Base-by-base conservation (phyloP, 2,113 vertebrate genomes). In the Aegypius monachus region DNA sequence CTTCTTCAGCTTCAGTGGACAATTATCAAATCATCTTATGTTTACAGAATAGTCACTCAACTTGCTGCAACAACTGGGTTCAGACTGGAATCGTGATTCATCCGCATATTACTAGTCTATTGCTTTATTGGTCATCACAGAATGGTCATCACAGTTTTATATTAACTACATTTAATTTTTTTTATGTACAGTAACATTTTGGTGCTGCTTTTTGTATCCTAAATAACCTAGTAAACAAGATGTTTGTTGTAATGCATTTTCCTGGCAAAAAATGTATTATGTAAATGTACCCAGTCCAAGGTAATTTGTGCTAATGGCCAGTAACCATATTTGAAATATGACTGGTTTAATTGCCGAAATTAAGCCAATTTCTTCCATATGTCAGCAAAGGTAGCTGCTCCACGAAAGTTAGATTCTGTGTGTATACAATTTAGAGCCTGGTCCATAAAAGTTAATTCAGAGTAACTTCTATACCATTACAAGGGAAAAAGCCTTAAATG, bases 301-400 rank as follows among this genome's bases (percentile, higher is more conserved):
- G 81, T 92, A 97, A 97, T 96, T 97, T 81, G 81, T 36, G 25
- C n/a, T 97, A 95, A 97, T 89, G 93, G 55, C 42, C 61, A 82
- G 85, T 81, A 95, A 95, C 81, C 47, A 43, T 93, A 96, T 93
- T 96, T 97, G 92, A 98, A 97, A 97, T 97, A 96, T 67, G 81
- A 93, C 91, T 87, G 52, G 70, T 95, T 70, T 89, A 91, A 88
- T 91, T 96, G 94, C 43, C 53, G 86, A 97, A 96, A 98, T 93
- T 70, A 96, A 97, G 52, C 45, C 93, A 88, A 93, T 91, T 98
- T 97, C 75, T 97, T 97, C 94, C 81, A 90, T 91, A 93, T 86
- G 87, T 92, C 90, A 94, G 75, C 97, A 97, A 97, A 97, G 83
- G 86, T 78, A 96, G 94, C 78, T 95, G 71, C 53, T 95, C 79